A percentile compares a stretch with the other conserved stretches of the same genome.
Conservation (phyloP, 1,140 invertebrate genomes). For the Drepana arcuata region DNA sequence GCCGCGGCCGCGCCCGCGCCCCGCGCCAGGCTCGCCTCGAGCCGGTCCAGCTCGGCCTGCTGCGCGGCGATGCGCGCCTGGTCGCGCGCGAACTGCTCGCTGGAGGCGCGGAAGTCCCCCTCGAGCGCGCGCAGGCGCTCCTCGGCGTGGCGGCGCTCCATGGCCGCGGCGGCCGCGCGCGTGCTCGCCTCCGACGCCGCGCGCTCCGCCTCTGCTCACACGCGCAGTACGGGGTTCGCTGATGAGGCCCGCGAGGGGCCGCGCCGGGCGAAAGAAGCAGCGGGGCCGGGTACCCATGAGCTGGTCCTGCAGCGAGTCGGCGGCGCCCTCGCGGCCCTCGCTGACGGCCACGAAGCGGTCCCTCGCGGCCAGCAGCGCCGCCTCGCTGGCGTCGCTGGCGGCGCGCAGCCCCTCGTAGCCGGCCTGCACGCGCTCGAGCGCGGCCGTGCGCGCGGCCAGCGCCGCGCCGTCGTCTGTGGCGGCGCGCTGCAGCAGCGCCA, state of each 20-base stretch:
- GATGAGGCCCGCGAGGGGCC: no score
- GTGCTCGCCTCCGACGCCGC: slow-evolving; percentile 84
- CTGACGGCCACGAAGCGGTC: slow-evolving; percentile 87
- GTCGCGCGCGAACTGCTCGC: slow-evolving; percentile 82
- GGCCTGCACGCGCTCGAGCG: slow-evolving; percentile 74
- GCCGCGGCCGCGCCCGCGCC: no score
- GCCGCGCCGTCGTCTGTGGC: slow-evolving; percentile 81
- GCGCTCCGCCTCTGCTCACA: slow-evolving; percentile 83
- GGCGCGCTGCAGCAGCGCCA: slow-evolving; percentile 79
- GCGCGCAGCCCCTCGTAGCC: slow-evolving; percentile 81
- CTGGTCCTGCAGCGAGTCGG: slow-evolving; percentile 93
- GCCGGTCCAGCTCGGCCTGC: slow-evolving; percentile 74
- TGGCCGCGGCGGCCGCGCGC: slow-evolving; percentile 83
- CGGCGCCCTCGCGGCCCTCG: slow-evolving; percentile 84
- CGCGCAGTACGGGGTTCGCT: no score
- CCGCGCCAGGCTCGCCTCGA: no score
- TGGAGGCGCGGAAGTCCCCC: slow-evolving; percentile 79
- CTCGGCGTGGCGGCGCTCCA: slow-evolving; percentile 82
- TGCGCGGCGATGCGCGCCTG: slow-evolving; percentile 75
- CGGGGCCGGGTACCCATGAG: slow-evolving; percentile 77
- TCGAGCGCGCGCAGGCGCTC: slow-evolving; percentile 79
- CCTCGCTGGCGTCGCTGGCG: slow-evolving; percentile 77
- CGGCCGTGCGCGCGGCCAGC: slow-evolving; percentile 76
- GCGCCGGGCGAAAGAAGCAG: no score
- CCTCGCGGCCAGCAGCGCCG: slow-evolving; percentile 81